Percentiles rank a stretch among this genome's conserved stretches.
Conservation (phyloP, 2,888 invertebrate genomes). For the Macrosiphum euphorbiae region DNA sequence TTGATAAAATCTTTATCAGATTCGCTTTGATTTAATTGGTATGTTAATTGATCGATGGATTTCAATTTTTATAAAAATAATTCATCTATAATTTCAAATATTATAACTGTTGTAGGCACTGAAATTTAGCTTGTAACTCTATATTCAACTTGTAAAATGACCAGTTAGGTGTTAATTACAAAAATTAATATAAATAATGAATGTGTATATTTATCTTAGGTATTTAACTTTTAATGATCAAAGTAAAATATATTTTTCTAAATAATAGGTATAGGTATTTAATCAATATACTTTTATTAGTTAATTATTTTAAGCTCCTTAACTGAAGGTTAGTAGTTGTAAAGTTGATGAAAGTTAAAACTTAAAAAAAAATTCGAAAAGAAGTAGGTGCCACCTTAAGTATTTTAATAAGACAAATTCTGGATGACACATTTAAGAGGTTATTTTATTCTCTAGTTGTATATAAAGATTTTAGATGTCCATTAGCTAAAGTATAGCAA, state of each 20-base stretch:
- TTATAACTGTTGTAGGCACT: not conserved
- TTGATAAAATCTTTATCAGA: conserved; percentile 47
- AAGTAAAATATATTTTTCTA: not conserved
- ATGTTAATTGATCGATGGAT: conserved; percentile 36
- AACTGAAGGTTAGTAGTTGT: not conserved
- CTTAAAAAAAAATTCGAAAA: not conserved
- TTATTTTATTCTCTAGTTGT: not conserved
- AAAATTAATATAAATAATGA: not conserved
- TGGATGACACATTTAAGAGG: not conserved
- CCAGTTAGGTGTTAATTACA: not conserved
- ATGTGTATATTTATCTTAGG: not conserved
- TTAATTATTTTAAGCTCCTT: not conserved
- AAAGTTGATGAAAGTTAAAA: not conserved
- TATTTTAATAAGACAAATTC: not conserved
- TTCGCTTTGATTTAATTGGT: conserved; percentile 42
- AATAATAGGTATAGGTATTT: not conserved
- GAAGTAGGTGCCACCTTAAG: not conserved
- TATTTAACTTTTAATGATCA: not conserved
- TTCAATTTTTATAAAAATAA: conserved; percentile 51
- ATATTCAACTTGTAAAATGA: not conserved
- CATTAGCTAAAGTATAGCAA: not conserved
- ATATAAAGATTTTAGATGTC: not conserved
- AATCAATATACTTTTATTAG: not conserved
- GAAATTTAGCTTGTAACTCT: not conserved
- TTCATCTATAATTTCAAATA: not conserved